Conservation (phyloP, 1,140 invertebrate genomes). For the Drosophila nigromelanica region DNA sequence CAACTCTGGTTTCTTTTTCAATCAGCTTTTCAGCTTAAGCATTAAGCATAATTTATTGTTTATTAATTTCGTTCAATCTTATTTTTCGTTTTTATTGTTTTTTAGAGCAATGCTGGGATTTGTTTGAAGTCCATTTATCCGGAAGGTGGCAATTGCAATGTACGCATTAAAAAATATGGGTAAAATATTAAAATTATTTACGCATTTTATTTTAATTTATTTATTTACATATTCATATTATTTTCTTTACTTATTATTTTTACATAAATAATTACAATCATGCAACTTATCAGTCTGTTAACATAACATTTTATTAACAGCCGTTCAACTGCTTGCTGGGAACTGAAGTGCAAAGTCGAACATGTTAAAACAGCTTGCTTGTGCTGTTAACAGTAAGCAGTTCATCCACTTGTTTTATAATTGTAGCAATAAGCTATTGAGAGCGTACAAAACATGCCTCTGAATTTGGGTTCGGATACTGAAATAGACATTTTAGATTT, state of each 20-base stretch:
- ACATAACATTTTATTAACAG: not conserved
- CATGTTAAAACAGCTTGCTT: not conserved
- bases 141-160: not conserved
- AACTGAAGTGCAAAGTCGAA: not conserved
- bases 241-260: too few species aligned
- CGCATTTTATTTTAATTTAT: not conserved
- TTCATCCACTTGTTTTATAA: not conserved
- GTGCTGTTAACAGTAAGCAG: not conserved
- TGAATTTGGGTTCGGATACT: not conserved
- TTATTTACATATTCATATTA: not conserved
- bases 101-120: constrained; percentile 2
- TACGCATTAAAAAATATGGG: not conserved
- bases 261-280: too few species aligned
- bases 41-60: too few species aligned
- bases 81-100: not conserved
- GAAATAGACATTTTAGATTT: not conserved
- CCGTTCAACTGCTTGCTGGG: not conserved
- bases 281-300: too few species aligned
- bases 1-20: not conserved
- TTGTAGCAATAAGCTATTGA: not conserved
- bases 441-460: not conserved
- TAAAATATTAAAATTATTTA: not conserved
- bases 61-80: not conserved
- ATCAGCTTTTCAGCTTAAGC: not conserved
- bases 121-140: not conserved